These are phyloP conservation scores for Eulemur rufifrons DNA, from an alignment of 2,113 vertebrate species.

Conservation along the genomic window DNA sequence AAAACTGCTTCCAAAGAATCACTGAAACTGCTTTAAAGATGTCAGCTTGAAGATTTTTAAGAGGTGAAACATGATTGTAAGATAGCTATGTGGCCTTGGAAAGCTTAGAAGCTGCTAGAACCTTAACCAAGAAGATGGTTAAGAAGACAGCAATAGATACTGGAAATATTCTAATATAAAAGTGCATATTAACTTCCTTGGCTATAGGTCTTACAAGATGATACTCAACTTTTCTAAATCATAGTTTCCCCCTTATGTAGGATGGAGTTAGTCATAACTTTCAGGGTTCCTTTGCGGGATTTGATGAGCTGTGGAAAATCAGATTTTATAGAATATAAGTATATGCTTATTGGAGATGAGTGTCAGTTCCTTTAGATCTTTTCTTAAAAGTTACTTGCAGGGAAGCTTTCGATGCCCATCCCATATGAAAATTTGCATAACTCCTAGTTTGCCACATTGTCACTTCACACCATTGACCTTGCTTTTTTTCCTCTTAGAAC, in stretches of 20 bases:
- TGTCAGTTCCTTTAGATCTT: not conserved
- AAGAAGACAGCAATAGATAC: not conserved
- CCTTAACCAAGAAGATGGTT: not conserved
- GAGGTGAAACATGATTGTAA: not conserved
- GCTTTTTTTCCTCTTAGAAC: not conserved
- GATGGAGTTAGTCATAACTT: not conserved
- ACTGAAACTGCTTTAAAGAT: not conserved
- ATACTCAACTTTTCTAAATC: not conserved
- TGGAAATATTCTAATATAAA: not conserved
- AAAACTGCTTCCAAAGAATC: not conserved
- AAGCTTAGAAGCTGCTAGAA: not conserved
- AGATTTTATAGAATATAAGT: not conserved
- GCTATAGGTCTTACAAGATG: not conserved
- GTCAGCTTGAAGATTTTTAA: not conserved
- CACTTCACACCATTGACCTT: not conserved
- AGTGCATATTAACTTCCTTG: not conserved
- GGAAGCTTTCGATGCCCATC: not conserved
- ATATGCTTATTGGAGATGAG: not conserved
- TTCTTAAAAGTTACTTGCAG: not conserved
- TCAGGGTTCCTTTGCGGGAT: not conserved
- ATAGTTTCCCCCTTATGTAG: not conserved
- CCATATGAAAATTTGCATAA: not conserved
- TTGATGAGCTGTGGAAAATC: not conserved
- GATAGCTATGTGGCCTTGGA: not conserved
- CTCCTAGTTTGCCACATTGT: fast-evolving